These are phyloP conservation scores for Actinernus sp. DNA, from an alignment of 92 coral and sea anemone species.

Conservation along the genomic window DNA sequence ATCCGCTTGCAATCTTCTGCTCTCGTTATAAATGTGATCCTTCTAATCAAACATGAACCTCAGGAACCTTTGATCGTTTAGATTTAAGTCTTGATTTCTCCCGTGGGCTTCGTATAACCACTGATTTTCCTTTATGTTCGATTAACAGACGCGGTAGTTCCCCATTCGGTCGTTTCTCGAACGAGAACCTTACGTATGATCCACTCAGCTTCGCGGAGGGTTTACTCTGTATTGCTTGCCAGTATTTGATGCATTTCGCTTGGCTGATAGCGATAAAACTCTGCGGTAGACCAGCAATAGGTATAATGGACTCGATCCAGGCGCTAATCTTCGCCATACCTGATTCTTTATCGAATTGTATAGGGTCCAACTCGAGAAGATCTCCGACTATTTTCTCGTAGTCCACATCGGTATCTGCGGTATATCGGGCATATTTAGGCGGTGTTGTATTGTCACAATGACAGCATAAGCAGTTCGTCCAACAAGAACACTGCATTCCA, in stretches of 20 bases:
- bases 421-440: constrained; percentile 92
- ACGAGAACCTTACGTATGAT: constrained; percentile 90
- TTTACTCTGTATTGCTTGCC: constrained; percentile 92
- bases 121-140: constrained; percentile 93
- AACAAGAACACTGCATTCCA: constrained; percentile 74
- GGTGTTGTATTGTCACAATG: constrained; percentile 60
- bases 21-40: no score
- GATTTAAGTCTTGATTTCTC: constrained; percentile 38
- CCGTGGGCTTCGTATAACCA: constrained; percentile 87
- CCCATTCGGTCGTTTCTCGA: constrained; percentile 90
- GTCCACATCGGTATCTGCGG: constrained; percentile 87
- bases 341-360: constrained; percentile 72
- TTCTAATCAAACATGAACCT: constrained; percentile 70
- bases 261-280: constrained; percentile 91
- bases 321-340: constrained; percentile 84
- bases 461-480: constrained; percentile 60
- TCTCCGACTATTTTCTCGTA: constrained; percentile 86
- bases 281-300: constrained; percentile 85
- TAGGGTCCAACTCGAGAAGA: constrained; percentile 89
- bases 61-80: constrained; percentile 54
- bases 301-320: constrained; percentile 88
- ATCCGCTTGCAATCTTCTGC: no score
- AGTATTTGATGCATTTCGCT: constrained; percentile 96
- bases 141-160: constrained; percentile 91
- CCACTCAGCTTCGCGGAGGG: constrained; percentile 95